Percentiles rank a stretch among this genome's conserved stretches.
These are phyloP conservation scores for Habropoda laboriosa DNA, from an alignment of 1,140 invertebrate species.

Conservation along the genomic window DNA sequence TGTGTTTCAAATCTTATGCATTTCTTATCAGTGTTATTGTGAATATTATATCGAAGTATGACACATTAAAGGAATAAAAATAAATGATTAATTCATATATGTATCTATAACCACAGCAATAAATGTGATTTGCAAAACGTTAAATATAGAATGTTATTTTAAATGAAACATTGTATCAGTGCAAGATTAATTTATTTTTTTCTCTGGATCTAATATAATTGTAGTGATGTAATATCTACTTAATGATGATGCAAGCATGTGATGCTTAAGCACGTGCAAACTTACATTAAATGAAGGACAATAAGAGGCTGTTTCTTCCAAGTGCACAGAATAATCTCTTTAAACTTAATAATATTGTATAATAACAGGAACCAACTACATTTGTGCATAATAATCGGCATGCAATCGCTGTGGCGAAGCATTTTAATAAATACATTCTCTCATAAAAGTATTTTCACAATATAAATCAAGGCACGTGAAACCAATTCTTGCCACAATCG, in stretches of 20 bases:
- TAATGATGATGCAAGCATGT: slow-evolving; percentile 50
- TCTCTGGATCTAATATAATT: slow-evolving; percentile 20
- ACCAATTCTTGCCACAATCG: slow-evolving; percentile 29
- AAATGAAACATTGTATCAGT: not conserved
- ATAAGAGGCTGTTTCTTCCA: slow-evolving; percentile 79
- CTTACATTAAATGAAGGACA: slow-evolving; percentile 62
- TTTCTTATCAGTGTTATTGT: not conserved
- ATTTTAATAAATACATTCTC: slow-evolving; percentile 45
- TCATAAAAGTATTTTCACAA: not conserved
- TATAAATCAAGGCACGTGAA: slow-evolving; percentile 24
- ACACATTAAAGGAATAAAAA: not conserved
- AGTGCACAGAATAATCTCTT: slow-evolving; percentile 62
- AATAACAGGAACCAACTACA: slow-evolving; percentile 53
- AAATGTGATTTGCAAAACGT: slow-evolving; percentile 8
- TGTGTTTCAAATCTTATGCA: slow-evolving; percentile 1
- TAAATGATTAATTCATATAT: not conserved
- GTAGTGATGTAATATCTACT: not conserved
- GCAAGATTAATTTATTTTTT: not conserved
- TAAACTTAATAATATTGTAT: slow-evolving; percentile 54
- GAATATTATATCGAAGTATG: not conserved
- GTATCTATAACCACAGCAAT: not conserved
- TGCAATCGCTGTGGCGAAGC: slow-evolving; percentile 60
- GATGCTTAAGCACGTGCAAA: slow-evolving; percentile 65
- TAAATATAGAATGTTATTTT: not conserved
- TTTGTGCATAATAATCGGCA: slow-evolving; percentile 54